phyloP scores from a whole-genome alignment of 35 echinoderm and acorn worm species.

The Diadema setosum region DNA sequence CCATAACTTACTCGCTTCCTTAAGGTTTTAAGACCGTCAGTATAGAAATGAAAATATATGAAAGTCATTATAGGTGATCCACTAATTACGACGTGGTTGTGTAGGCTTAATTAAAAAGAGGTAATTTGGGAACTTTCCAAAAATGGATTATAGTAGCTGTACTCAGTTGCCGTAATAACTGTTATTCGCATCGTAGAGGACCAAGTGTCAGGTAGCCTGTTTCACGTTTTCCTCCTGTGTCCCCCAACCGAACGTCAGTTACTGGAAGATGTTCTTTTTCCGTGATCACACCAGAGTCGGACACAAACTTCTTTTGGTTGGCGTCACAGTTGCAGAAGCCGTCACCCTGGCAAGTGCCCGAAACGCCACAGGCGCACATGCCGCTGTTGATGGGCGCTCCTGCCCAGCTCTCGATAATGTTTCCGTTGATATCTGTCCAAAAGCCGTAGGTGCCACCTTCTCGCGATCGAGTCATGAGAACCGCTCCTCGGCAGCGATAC shows the following conservation, averaged over 20 bases:
- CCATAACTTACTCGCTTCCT: too few relatives aligned
- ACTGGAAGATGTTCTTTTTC: slow-evolving; percentile 38
- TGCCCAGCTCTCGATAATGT: slow-evolving; percentile 2
- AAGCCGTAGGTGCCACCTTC: not conserved
- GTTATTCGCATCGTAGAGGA: not conserved
- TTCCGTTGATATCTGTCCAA: not conserved
- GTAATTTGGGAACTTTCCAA: too few relatives aligned
- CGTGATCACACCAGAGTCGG: slow-evolving; percentile 18
- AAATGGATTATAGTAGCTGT: too few relatives aligned
- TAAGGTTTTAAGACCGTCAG: too few relatives aligned
- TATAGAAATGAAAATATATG: too few relatives aligned
- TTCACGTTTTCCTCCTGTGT: slow-evolving; percentile 26
- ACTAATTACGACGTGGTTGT: too few relatives aligned
- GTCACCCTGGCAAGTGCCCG: not conserved
- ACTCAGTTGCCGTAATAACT: too few relatives aligned
- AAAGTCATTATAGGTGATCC: too few relatives aligned
- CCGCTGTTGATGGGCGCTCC: slow-evolving; percentile 26
- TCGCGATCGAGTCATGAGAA: not conserved
- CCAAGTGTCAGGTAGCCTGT: slow-evolving; percentile 29
- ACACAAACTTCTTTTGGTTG: not conserved
- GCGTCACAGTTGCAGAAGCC: slow-evolving; percentile 47
- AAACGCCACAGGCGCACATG: slow-evolving; percentile 18
- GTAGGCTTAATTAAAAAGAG: too few relatives aligned
- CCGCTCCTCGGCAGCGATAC: slow-evolving; percentile 7
- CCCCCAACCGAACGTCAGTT: slow-evolving; percentile 30